These are phyloP conservation scores for Cygnus olor DNA, from an alignment of 2,797 vertebrate species.

Conservation along the genomic window DNA sequence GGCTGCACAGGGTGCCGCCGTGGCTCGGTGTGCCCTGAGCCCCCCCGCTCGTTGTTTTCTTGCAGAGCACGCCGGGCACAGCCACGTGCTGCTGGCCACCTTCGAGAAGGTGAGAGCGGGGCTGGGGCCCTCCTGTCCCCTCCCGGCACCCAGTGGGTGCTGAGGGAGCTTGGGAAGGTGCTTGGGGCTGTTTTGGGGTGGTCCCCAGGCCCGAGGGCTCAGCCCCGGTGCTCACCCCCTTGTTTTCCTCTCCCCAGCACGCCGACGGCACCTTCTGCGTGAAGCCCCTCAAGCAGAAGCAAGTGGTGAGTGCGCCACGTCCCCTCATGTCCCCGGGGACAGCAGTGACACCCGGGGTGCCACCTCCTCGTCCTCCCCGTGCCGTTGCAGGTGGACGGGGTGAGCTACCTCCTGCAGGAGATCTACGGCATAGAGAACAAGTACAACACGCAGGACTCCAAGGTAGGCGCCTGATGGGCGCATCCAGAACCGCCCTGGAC, in stretches of 20 bases:
- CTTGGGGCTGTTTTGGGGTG: not conserved
- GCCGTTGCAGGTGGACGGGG: constrained; percentile 90
- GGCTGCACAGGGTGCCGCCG: rapidly evolving
- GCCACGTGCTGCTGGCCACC: constrained; percentile 93
- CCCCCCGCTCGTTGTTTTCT: constrained; percentile 8
- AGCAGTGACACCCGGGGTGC: not conserved
- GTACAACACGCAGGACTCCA: constrained; percentile 95
- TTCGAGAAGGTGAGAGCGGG: constrained; percentile 90
- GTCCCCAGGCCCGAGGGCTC: not conserved
- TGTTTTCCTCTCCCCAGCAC: constrained; percentile 81
- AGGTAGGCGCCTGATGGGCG: constrained; percentile 71
- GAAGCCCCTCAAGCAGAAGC: constrained; percentile 98
- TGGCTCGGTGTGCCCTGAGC: not conserved
- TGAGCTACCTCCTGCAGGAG: constrained; percentile 98
- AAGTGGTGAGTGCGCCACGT: constrained; percentile 86
- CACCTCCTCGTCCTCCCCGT: not conserved
- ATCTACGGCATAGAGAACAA: constrained; percentile 99
- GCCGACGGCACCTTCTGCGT: constrained; percentile 94
- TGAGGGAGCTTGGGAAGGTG: rapidly evolving
- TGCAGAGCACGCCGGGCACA: constrained; percentile 93
- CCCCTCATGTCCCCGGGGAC: rapidly evolving
- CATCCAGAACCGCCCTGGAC: not conserved
- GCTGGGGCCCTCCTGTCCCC: not conserved
- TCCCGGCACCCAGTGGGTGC: rapidly evolving
- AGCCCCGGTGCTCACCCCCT: rapidly evolving